These are phyloP conservation scores for Scrobipalpa atriplicella DNA, from an alignment of 2,888 invertebrate species.

Conservation along the genomic window DNA sequence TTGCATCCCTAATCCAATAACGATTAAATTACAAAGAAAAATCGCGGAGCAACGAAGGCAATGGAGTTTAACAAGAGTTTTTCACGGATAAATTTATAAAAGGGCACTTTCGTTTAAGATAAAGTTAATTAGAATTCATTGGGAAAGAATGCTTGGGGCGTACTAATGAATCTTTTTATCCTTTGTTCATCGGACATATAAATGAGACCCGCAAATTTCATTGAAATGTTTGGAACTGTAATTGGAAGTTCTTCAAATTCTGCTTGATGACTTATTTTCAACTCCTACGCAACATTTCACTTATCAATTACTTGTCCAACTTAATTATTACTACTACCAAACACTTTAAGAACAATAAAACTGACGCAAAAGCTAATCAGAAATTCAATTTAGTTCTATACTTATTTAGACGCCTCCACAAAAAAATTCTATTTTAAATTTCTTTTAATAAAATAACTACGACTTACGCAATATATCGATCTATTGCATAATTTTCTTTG, in stretches of 20 bases:
- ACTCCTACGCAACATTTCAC: not conserved
- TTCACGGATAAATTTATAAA: constrained; percentile 62
- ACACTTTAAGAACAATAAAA: not conserved
- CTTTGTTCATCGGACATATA: constrained; percentile 38
- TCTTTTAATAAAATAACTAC: no score
- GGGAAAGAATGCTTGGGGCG: constrained; percentile 53
- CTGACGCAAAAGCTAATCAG: not conserved
- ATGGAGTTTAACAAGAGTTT: constrained; percentile 36
- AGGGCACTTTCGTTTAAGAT: constrained; percentile 55
- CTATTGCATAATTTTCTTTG: no score
- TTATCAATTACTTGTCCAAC: no score
- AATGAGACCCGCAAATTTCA: not conserved
- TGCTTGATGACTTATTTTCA: not conserved
- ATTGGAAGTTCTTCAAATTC: not conserved
- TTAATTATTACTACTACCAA: not conserved
- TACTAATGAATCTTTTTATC: constrained; percentile 66
- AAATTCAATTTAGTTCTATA: not conserved
- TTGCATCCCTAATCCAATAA: constrained; percentile 18
- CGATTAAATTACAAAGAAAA: constrained; percentile 23
- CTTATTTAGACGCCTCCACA: not conserved
- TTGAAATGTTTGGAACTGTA: not conserved
- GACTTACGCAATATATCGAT: no score
- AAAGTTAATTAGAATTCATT: constrained; percentile 77
- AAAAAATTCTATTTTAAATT: no score
- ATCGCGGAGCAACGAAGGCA: constrained; percentile 33